A percentile compares a stretch with the other conserved stretches of the same genome.
Conservation (phyloP, 2,888 invertebrate genomes). For the Willowsia nigromaculata region DNA sequence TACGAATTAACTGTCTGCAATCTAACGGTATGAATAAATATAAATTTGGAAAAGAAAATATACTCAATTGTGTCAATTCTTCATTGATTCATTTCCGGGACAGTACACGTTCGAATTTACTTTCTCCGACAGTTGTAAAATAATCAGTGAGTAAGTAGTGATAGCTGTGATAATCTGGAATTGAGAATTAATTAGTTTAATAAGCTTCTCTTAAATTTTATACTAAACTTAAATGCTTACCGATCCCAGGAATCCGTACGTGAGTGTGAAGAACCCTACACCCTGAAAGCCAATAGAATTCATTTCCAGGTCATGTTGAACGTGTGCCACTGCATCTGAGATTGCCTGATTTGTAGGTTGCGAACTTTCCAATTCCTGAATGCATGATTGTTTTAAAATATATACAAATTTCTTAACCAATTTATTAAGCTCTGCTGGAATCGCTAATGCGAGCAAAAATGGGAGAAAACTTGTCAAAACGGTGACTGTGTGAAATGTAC, state of each 20-base stretch:
- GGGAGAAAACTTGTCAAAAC: background rate
- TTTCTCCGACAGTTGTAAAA: constrained; percentile 35
- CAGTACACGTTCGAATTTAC: background rate
- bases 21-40: constrained; percentile 46
- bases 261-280: constrained; percentile 28
- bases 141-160: constrained; percentile 12
- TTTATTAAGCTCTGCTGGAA: background rate
- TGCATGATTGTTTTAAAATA: background rate
- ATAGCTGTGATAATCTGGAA: constrained; percentile 19
- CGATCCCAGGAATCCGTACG: constrained; percentile 15
- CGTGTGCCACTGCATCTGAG: background rate
- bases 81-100: background rate
- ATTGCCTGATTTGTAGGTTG: too few species aligned
- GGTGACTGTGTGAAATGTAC: background rate
- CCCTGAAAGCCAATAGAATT: constrained; percentile 43
- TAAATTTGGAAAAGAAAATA: background rate
- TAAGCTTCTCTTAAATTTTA: background rate
- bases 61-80: background rate
- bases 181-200: background rate
- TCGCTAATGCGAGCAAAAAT: background rate
- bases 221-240: background rate
- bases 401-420: constrained; percentile 1
- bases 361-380: background rate
- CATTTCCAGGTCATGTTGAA: background rate
- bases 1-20: constrained; percentile 45